phyloP scores from a whole-genome alignment of 2,797 vertebrate genomes.

The Poecile montanus region DNA sequence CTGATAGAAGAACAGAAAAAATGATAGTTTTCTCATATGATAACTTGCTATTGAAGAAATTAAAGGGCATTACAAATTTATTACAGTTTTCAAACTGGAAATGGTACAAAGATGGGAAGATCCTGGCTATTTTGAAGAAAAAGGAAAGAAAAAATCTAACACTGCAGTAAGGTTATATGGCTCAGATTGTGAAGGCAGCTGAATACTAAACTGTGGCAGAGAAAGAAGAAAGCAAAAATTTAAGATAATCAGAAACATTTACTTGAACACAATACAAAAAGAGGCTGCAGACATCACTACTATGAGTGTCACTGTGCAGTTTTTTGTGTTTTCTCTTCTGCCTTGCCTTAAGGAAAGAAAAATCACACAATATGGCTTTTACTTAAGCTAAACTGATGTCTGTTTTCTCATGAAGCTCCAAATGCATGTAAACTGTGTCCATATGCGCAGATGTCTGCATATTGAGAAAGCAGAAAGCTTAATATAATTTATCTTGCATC shows the following conservation, averaged over 20 bases:
- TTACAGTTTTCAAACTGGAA: not conserved
- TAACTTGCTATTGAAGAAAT: not conserved
- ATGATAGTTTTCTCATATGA: not conserved
- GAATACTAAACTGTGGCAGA: not conserved
- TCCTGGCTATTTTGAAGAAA: not conserved
- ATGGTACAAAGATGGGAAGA: not conserved
- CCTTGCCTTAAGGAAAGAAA: not conserved
- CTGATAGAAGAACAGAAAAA: not conserved
- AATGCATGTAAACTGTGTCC: not conserved
- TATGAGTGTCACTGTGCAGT: not conserved
- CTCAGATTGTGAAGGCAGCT: not conserved
- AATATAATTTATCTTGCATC: not conserved
- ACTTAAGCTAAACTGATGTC: not conserved
- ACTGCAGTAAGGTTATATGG: not conserved
- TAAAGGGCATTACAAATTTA: not conserved
- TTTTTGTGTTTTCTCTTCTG: not conserved
- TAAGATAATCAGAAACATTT: not conserved
- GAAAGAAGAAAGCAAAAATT: not conserved
- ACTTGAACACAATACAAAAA: not conserved
- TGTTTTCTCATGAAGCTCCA: not conserved
- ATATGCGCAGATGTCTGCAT: not conserved
- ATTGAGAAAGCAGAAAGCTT: not conserved
- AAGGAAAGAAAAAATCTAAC: not conserved
- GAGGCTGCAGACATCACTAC: not conserved
- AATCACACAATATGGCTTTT: not conserved